Conservation (phyloP, 2,797 vertebrate genomes). For the Lithobates sylvaticus region DNA sequence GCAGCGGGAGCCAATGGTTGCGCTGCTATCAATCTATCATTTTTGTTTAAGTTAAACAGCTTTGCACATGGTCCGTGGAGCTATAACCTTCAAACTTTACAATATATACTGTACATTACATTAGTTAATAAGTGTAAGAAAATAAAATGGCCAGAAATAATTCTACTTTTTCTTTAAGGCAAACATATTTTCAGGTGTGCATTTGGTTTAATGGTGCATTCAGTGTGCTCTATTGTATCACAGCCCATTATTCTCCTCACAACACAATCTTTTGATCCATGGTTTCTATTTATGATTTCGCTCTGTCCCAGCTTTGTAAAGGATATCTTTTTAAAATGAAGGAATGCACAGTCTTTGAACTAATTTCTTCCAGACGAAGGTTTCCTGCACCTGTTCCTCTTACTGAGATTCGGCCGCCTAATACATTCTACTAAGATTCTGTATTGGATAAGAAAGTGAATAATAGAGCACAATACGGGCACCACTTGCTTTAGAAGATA, state of each 20-base stretch:
- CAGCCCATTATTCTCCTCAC: neutral
- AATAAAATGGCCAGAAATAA: neutral
- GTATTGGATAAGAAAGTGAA: conserved; percentile 10
- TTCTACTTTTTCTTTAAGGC: neutral
- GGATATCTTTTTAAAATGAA: conserved; percentile 10
- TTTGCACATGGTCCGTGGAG: too few relatives aligned
- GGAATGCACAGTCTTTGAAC: conserved; percentile 29
- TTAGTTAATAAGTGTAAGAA: too few relatives aligned
- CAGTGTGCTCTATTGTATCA: neutral
- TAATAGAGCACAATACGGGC: neutral
- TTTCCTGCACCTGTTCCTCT: conserved; percentile 42
- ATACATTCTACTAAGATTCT: neutral
- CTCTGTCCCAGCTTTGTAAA: conserved; percentile 3
- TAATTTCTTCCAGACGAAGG: conserved; percentile 12
- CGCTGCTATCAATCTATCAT: too few relatives aligned
- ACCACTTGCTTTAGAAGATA: conserved; percentile 3
- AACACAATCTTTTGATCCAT: conserved; percentile 29
- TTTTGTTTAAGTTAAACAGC: too few relatives aligned
- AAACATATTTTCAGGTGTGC: neutral
- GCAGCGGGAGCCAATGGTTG: too few relatives aligned
- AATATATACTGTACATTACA: too few relatives aligned
- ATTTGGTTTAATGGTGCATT: neutral
- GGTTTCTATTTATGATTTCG: conserved; percentile 1
- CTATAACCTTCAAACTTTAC: too few relatives aligned
- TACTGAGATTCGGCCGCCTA: neutral